A percentile compares a stretch with the other conserved stretches of the same genome.
These are phyloP conservation scores for Tenrec ecaudatus DNA, from an alignment of 2,113 vertebrate genomes.

Conservation along the genomic window DNA sequence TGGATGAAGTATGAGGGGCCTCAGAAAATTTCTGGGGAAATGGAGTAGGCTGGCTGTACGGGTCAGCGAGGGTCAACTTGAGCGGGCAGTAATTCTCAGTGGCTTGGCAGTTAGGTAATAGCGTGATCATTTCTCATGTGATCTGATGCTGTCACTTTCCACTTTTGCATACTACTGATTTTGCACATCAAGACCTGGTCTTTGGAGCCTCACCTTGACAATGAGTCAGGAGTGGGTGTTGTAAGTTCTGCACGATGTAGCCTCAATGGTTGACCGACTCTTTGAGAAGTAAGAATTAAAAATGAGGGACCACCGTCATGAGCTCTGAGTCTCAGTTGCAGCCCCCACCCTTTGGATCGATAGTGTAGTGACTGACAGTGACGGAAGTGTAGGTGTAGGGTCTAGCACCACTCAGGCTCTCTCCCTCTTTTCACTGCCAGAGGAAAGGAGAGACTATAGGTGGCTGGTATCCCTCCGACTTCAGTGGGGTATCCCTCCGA, in stretches of 20 bases:
- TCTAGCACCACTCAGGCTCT: neutral
- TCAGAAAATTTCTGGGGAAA: no score
- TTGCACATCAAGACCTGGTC: no score
- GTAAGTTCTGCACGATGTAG: neutral
- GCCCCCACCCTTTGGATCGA: neutral
- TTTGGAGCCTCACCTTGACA: no score
- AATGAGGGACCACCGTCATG: neutral
- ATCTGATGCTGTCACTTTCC: no score
- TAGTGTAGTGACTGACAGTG: no score
- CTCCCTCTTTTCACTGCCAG: neutral
- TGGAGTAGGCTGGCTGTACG: neutral
- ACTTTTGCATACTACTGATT: no score
- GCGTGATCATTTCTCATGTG: neutral
- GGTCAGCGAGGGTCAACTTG: neutral
- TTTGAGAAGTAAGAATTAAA: slow-evolving; percentile 16
- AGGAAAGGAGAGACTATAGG: neutral
- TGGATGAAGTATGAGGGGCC: no score
- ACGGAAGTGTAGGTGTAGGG: neutral
- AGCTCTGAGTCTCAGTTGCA: slow-evolving; percentile 11
- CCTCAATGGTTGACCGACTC: neutral
- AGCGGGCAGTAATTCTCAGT: no score
- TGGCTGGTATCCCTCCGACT: neutral
- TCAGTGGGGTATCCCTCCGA: neutral
- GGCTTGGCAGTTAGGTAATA: neutral
- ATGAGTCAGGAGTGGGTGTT: no score